phyloP scores from a whole-genome alignment of 2,113 vertebrate genomes.

The Bostrychus sinensis region DNA sequence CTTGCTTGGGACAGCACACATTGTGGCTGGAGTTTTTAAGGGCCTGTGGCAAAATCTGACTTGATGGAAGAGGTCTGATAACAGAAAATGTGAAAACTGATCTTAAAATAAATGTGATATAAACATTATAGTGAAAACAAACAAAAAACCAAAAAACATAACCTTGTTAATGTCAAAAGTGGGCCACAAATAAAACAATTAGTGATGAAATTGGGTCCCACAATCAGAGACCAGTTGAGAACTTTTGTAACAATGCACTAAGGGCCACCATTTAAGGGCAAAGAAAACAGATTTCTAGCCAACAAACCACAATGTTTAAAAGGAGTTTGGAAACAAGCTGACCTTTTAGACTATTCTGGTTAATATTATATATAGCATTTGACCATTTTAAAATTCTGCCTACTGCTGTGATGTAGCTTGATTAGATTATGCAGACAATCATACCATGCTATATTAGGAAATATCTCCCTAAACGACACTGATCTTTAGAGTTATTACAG shows the following conservation, averaged over 20 bases:
- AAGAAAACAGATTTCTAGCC: background rate
- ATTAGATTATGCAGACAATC: background rate
- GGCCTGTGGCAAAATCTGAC: no score
- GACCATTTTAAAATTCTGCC: background rate
- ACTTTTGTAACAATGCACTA: background rate
- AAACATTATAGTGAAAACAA: no score
- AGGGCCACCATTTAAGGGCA: background rate
- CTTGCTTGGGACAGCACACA: no score
- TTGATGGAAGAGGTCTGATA: no score
- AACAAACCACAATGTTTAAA: background rate
- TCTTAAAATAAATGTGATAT: no score
- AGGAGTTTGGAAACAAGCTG: slow-evolving; percentile 1
- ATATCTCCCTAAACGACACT: background rate
- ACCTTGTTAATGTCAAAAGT: no score
- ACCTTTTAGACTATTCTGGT: background rate
- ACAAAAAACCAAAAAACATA: no score
- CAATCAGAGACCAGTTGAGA: no score
- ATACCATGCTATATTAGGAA: background rate
- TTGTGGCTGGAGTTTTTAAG: no score
- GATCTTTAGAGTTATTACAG: background rate
- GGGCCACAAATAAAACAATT: background rate
- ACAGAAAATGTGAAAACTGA: no score
- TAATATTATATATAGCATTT: background rate
- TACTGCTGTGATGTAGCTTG: background rate
- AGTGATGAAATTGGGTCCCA: background rate